Conservation (phyloP, 1,140 invertebrate genomes). For the Hyles vespertilio region DNA sequence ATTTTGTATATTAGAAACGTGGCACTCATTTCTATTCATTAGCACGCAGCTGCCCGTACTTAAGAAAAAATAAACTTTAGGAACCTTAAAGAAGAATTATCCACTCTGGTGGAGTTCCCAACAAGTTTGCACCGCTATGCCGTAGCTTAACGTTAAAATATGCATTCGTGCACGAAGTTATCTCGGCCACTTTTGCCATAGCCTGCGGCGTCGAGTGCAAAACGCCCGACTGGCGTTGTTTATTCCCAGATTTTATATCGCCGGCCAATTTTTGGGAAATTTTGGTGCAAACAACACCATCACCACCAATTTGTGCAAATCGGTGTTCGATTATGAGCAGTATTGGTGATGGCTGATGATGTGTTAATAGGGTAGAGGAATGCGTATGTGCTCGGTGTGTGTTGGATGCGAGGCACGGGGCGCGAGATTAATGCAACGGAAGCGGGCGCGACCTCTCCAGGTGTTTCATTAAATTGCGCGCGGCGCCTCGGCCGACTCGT, state of each 20-base stretch:
- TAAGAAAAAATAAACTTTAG: conserved; percentile 21
- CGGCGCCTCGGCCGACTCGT: conserved; percentile 61
- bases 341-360: no score
- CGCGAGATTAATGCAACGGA: conserved; percentile 69
- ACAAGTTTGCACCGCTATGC: conserved; percentile 57
- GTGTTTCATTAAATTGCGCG: conserved; percentile 73
- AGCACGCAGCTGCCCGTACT: neutral
- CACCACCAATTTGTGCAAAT: no score
- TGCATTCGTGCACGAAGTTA: conserved; percentile 63
- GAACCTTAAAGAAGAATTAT: conserved; percentile 63
- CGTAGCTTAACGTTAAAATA: conserved; percentile 69
- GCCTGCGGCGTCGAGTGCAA: conserved; percentile 34
- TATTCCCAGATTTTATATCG: conserved; percentile 42
- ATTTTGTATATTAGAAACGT: no score
- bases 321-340: no score
- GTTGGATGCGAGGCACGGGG: conserved; percentile 27
- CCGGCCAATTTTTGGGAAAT: no score
- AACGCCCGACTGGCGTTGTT: conserved; percentile 49
- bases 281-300: no score
- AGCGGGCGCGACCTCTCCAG: conserved; percentile 64
- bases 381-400: conserved; percentile 10
- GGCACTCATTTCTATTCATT: no score
- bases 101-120: conserved; percentile 57
- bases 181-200: conserved; percentile 61
- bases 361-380: neutral